A percentile compares a stretch with the other conserved stretches of the same genome.
Evolutionary conservation across 2,113 vertebrate genomes (phyloP).

Genomic region (Pseudopodoces humilis): DNA sequence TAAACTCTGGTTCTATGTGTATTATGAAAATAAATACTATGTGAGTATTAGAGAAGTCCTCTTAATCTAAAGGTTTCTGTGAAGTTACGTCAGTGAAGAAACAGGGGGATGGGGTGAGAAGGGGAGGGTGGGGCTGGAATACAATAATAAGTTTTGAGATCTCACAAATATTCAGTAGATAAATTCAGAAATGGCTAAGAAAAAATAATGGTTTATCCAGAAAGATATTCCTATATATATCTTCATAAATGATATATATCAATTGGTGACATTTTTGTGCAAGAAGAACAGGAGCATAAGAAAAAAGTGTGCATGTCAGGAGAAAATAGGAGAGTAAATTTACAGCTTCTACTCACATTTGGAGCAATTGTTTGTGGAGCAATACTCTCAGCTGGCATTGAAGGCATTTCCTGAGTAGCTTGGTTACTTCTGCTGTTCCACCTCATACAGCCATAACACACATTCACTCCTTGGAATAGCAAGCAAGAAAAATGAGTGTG

Average conservation of each 20-base stretch:
- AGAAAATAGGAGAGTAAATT: conserved; percentile 8
- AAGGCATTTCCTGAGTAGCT: neutral
- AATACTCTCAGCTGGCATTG: neutral
- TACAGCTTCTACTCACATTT: neutral
- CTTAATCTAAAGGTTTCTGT: neutral
- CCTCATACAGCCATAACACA: neutral
- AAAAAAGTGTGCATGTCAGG: neutral
- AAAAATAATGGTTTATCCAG: neutral
- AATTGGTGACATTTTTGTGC: neutral
- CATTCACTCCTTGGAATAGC: neutral
- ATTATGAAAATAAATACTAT: neutral
- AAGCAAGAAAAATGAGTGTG: neutral
- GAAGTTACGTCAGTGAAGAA: neutral
- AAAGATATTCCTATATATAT: neutral
- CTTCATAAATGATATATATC: neutral
- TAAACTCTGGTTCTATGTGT: neutral
- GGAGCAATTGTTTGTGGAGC: conserved; percentile 19
- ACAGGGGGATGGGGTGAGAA: fast-evolving
- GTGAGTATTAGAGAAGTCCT: neutral
- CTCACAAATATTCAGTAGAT: neutral
- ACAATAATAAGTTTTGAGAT: fast-evolving
- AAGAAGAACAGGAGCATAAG: neutral
- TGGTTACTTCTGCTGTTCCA: neutral
- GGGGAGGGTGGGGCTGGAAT: neutral
- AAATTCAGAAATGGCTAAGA: neutral